These are phyloP conservation scores for Esox niger DNA, from an alignment of 2,113 vertebrate species.

Conservation along the genomic window DNA sequence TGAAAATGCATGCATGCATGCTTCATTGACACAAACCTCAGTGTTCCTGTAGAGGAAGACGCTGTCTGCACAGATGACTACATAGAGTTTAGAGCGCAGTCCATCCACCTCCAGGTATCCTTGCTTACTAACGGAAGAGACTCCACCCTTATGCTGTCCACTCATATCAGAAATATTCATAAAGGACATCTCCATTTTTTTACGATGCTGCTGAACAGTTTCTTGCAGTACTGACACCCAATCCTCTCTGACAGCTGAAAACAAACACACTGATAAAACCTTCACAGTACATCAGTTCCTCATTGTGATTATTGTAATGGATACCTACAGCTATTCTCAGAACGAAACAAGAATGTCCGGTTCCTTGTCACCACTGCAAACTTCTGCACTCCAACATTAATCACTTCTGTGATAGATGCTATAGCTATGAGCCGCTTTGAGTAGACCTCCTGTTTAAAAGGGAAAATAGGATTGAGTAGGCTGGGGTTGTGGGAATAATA, in stretches of 20 bases:
- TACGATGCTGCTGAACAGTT: slow-evolving; percentile 11
- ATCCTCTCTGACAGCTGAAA: slow-evolving; percentile 50
- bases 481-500: neutral
- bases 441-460: slow-evolving; percentile 68
- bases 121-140: slow-evolving; percentile 11
- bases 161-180: slow-evolving; percentile 3
- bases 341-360: slow-evolving; percentile 78
- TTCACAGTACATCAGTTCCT: neutral
- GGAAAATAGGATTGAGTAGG: neutral
- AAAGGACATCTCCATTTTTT: neutral
- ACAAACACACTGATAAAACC: neutral
- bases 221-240: slow-evolving; percentile 73
- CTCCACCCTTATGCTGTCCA: neutral
- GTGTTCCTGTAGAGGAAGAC: slow-evolving; percentile 78
- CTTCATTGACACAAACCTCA: slow-evolving; percentile 48
- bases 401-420: slow-evolving; percentile 61
- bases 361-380: slow-evolving; percentile 79
- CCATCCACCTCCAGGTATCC: slow-evolving; percentile 77
- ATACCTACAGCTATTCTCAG: slow-evolving; percentile 72
- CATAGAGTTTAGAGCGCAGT: slow-evolving; percentile 74
- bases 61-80: slow-evolving; percentile 66
- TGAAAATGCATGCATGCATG: slow-evolving; percentile 9
- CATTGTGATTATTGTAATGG: neutral
- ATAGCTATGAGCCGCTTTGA: slow-evolving; percentile 78
- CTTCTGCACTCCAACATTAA: slow-evolving; percentile 68